Evolutionary conservation across 2,113 vertebrate genomes (phyloP), one percentile per base, ranked within the genome.

Genomic region (Hippotragus niger): DNA sequence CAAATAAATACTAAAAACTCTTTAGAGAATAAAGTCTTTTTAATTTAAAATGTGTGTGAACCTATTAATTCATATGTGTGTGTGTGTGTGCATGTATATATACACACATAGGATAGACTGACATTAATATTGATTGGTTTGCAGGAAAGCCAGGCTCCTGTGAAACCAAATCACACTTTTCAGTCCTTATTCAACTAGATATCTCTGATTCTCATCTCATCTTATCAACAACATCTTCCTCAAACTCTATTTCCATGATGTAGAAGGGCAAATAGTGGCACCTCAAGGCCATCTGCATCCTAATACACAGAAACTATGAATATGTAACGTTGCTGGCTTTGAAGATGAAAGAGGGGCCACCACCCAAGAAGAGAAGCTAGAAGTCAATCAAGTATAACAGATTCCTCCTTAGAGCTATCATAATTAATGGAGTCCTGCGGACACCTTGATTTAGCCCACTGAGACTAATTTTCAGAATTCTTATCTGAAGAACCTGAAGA

Each of bases 11-110:
- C n/a, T 9, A 4, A 90, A 82, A 60, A 76, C n/a, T 83, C 36
- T 47, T 91, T 47, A 93, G 36, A 33, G 19, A 82, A 91, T 64
- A 78, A 43, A 82, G 8, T 78, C 19, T 95, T 91, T 90, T 83
- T 57, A 92, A 50, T 83, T 31, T n/a, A 91, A 93, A 89, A 90
- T n/a, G 10, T 71, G n/a, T 71, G 67, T 71, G 67, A 71, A 71
- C 9, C n/a, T 40, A 71, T 71, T 71, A 36, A 71, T 71, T 71
- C 64, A 12, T 36, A 1, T 36, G 19, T 40, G n/a, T 64, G 62
- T 64, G 15, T 64, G 3, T n/a, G 62, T 36, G 17, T 36, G 10
- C 4, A 9, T 36, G 17, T 36, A 36, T 36, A 67, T 40, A 23
- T 5, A 71, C n/a, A 71, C 10, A 40, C 36, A 74, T 40, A 74